Evolutionary conservation across 2,888 invertebrate species (phyloP).

Genomic region (Clusia tigrina): DNA sequence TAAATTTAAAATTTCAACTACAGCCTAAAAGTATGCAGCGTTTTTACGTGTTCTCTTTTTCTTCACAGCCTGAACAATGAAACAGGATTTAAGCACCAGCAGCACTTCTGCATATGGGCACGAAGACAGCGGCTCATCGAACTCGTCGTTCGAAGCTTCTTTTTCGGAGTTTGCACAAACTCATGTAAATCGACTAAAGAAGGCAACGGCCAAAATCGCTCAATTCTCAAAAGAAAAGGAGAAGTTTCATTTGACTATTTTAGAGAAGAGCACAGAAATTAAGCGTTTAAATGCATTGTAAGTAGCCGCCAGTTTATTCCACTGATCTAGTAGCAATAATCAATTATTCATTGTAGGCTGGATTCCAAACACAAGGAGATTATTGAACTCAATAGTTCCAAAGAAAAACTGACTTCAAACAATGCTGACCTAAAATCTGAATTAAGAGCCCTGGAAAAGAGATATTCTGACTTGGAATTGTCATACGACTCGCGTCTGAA

Average conservation of each 20-base stretch:
- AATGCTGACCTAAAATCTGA: neutral
- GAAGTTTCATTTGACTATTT: slow-evolving; percentile 10
- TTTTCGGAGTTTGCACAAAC: slow-evolving; percentile 8
- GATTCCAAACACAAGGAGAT: slow-evolving; percentile 12
- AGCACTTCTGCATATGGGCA: no score
- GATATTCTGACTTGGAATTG: slow-evolving; percentile 2
- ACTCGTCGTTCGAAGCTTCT: slow-evolving; percentile 10
- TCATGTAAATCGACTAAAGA: slow-evolving; percentile 15
- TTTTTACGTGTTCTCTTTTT: no score
- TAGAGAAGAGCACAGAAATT: slow-evolving; percentile 29
- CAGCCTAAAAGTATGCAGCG: no score
- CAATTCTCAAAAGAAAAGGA: slow-evolving; percentile 13
- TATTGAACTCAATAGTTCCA: neutral
- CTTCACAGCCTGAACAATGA: no score
- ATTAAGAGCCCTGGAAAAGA: neutral
- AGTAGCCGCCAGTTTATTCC: no score
- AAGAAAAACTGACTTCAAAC: neutral
- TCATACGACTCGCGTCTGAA: no score
- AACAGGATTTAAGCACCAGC: no score
- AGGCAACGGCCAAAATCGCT: neutral
- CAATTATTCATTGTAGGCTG: no score
- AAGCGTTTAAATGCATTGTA: slow-evolving; percentile 31
- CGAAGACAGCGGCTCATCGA: no score
- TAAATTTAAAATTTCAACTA: no score
- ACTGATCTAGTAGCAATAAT: no score